phyloP scores from a whole-genome alignment of 2,888 invertebrate genomes.

The Eupithecia vulgata region DNA sequence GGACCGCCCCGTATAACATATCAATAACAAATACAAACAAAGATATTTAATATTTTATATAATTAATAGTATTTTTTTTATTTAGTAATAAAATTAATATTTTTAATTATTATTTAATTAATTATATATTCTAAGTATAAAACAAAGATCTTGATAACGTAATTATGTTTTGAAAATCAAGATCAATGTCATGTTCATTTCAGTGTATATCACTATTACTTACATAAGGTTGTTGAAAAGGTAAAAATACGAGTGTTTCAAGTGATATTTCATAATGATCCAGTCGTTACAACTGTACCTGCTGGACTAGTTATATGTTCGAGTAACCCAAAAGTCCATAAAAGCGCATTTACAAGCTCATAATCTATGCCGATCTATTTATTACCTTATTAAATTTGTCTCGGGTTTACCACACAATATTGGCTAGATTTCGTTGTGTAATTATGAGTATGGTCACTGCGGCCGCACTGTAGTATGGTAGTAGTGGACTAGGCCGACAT shows the following conservation, averaged over 20 bases:
- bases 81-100: too few relatives aligned
- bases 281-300: not conserved
- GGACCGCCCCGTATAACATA: not conserved
- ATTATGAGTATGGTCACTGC: too few relatives aligned
- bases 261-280: slow-evolving; percentile 1
- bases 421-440: not conserved
- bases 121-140: not conserved
- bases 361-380: not conserved
- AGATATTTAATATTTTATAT: too few relatives aligned
- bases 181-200: not conserved
- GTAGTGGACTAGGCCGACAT: not conserved
- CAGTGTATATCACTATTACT: not conserved
- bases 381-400: not conserved
- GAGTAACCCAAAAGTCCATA: not conserved
- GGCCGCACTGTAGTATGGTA: not conserved
- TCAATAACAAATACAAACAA: too few relatives aligned
- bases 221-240: not conserved
- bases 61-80: too few relatives aligned
- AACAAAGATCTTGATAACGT: too few relatives aligned
- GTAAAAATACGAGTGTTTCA: not conserved
- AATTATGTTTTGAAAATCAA: not conserved
- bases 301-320: slow-evolving; percentile 1
- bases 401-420: not conserved
- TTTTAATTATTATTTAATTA: too few relatives aligned
- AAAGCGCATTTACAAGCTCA: not conserved